Evolutionary conservation across 2,888 invertebrate species (phyloP).

Genomic region (Cheilosia variabilis): DNA sequence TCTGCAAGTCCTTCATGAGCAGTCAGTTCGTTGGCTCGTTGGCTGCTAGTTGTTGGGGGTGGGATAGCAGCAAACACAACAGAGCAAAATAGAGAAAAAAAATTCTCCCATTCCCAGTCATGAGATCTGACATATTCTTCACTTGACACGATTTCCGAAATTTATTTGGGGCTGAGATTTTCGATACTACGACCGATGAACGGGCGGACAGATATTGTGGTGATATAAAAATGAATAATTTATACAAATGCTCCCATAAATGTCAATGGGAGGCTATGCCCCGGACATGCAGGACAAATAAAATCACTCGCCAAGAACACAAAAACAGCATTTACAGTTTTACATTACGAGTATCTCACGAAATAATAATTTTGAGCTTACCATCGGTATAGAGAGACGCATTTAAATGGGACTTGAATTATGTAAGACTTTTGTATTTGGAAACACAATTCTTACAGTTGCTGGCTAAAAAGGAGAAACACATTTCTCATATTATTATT

Average conservation of each 20-base stretch:
- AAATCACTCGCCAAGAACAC: slow-evolving; percentile 24
- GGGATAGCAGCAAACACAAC: slow-evolving; percentile 29
- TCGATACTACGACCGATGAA: slow-evolving; percentile 29
- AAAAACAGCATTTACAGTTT: slow-evolving; percentile 40
- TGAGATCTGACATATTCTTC: slow-evolving; percentile 45
- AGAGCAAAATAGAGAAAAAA: slow-evolving; percentile 6
- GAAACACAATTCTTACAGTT: too few relatives aligned
- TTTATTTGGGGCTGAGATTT: slow-evolving; percentile 64
- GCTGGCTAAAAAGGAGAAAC: too few relatives aligned
- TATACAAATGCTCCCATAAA: slow-evolving; percentile 66
- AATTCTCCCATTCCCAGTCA: slow-evolving; percentile 26
- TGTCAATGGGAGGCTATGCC: slow-evolving; percentile 57
- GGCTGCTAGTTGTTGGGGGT: background rate
- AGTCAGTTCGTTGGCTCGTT: slow-evolving; percentile 11
- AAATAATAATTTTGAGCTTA: slow-evolving; percentile 38
- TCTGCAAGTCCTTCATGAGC: slow-evolving; percentile 20
- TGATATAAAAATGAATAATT: slow-evolving; percentile 69
- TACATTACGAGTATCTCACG: background rate
- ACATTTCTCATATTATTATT: too few relatives aligned
- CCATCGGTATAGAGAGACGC: background rate
- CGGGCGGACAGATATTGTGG: slow-evolving; percentile 25
- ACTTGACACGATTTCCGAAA: slow-evolving; percentile 66
- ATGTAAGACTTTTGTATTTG: too few relatives aligned
- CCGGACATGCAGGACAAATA: slow-evolving; percentile 42
- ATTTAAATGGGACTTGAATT: background rate